phyloP scores from a whole-genome alignment of 2,888 invertebrate species.

The Taphrorychus bicolor region DNA sequence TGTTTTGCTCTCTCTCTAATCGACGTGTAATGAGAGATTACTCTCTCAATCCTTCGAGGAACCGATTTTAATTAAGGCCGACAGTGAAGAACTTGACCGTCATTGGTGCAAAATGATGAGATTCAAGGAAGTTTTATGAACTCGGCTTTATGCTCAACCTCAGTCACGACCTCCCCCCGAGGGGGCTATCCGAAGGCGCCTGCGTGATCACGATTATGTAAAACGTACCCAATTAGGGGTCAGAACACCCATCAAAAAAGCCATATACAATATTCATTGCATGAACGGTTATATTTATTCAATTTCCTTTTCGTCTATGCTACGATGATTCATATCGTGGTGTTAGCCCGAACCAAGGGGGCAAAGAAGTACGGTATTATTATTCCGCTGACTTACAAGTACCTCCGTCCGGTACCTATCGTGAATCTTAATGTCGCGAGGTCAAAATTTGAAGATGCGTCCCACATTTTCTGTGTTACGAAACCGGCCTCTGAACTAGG shows the following conservation, averaged over 20 bases:
- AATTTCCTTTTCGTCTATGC: conserved; percentile 14
- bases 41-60: neutral
- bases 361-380: conserved; percentile 20
- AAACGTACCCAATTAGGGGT: conserved; percentile 26
- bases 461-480: conserved; percentile 21
- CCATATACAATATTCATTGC: conserved; percentile 14
- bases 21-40: neutral
- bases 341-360: conserved; percentile 14
- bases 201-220: conserved; percentile 48
- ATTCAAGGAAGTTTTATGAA: conserved; percentile 29
- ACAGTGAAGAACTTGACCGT: neutral
- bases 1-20: neutral
- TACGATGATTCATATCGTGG: conserved; percentile 28
- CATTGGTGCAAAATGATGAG: conserved; percentile 14
- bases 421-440: conserved; percentile 25
- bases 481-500: conserved; percentile 1
- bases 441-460: conserved; percentile 32
- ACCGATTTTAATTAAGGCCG: neutral
- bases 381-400: conserved; percentile 27
- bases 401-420: conserved; percentile 18
- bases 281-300: conserved; percentile 16
- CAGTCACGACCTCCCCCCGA: conserved; percentile 54
- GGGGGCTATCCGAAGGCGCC: conserved; percentile 47
- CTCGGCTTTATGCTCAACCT: conserved; percentile 40
- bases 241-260: neutral